Evolutionary conservation across 1,140 invertebrate genomes (phyloP).

Genomic region (Galendromus occidentalis): DNA sequence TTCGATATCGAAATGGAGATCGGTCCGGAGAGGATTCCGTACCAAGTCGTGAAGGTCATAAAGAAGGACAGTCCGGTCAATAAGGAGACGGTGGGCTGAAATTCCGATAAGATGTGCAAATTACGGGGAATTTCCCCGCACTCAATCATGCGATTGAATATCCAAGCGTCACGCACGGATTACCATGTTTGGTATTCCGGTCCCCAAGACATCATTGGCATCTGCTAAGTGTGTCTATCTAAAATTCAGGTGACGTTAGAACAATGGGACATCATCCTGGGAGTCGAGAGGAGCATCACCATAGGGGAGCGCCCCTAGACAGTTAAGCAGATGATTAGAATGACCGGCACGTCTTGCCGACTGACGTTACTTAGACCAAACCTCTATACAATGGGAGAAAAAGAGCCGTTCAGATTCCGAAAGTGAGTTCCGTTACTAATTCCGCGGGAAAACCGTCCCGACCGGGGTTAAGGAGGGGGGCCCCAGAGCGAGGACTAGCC

Average conservation of each 20-base stretch:
- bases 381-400: constrained; percentile 3
- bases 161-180: too few relatives aligned
- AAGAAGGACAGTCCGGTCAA: constrained; percentile 6
- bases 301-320: neutral
- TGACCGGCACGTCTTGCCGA: neutral
- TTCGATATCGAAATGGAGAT: constrained; percentile 3
- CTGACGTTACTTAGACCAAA: neutral
- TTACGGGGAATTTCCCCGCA: too few relatives aligned
- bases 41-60: neutral
- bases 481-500: too few relatives aligned
- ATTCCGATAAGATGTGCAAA: too few relatives aligned
- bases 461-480: too few relatives aligned
- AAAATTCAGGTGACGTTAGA: neutral
- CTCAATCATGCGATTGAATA: too few relatives aligned
- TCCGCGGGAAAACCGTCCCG: too few relatives aligned
- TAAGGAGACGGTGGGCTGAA: neutral
- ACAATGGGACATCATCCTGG: constrained; percentile 4
- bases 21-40: neutral
- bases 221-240: too few relatives aligned
- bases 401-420: neutral
- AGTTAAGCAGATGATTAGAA: neutral
- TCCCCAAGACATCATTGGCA: too few relatives aligned
- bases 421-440: neutral
- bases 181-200: too few relatives aligned
- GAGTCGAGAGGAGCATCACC: neutral